A percentile compares a stretch with the other conserved stretches of the same genome.
phyloP scores from a whole-genome alignment of 2,888 invertebrate genomes.

The Onthophagus sagittarius region DNA sequence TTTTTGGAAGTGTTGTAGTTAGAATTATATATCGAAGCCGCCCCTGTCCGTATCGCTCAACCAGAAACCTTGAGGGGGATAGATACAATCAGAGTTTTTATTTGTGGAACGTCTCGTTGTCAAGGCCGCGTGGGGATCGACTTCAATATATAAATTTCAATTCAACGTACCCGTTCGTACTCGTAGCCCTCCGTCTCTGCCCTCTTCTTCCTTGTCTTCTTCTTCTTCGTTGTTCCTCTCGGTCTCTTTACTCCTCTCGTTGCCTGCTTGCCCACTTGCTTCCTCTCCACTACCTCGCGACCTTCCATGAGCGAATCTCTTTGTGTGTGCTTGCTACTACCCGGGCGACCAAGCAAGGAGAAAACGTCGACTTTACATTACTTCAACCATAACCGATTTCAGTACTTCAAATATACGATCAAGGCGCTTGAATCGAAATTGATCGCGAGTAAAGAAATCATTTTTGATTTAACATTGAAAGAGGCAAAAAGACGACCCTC shows the following conservation, averaged over 20 bases:
- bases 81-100: conserved; percentile 36
- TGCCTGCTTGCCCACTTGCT: background rate
- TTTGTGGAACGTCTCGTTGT: conserved; percentile 35
- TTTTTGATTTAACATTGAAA: too few relatives aligned
- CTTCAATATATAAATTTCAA: conserved; percentile 26
- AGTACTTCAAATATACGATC: too few relatives aligned
- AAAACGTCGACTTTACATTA: too few relatives aligned
- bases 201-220: background rate
- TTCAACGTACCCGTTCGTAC: conserved; percentile 13
- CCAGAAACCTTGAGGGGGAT: conserved; percentile 26
- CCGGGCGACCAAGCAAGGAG: too few relatives aligned
- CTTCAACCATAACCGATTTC: too few relatives aligned
- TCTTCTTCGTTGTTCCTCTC: background rate
- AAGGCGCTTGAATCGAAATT: too few relatives aligned
- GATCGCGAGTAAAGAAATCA: too few relatives aligned
- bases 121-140: conserved; percentile 35
- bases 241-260: background rate
- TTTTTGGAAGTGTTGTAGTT: conserved; percentile 6
- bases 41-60: conserved; percentile 8
- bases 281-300: background rate
- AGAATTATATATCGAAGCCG: conserved; percentile 21
- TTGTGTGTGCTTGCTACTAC: background rate
- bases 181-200: conserved; percentile 1
- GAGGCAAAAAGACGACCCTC: too few relatives aligned
- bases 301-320: background rate